Base-by-base conservation (phyloP, 2,113 vertebrate species). In the Saguinus imperator region DNA sequence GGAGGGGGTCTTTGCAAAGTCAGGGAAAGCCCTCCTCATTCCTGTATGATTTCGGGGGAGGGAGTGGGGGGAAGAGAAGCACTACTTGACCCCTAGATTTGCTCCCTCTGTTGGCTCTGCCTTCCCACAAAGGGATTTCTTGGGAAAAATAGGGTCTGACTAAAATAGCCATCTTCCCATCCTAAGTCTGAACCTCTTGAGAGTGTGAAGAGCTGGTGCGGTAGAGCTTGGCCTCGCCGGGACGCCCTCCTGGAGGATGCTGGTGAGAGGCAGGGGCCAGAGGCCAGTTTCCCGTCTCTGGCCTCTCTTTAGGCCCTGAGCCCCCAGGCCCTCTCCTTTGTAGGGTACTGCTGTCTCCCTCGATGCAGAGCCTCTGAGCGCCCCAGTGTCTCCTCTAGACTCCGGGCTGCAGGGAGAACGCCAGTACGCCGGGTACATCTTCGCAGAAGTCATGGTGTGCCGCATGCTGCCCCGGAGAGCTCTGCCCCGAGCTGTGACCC, bases 391-490 rank as follows among this genome's bases (percentile, higher is more conserved):
- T 98, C 94, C 98, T 97, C 27, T 5, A 72, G 58, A 14, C 17
- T 0, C 58, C 35, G 98, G 98, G 87, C 98, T 99, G 75, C 95
- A 98, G 43, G 98, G 97, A 89, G 99, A 99, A 84, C 94, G 92
- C 16, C 98, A 98, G 0, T 99, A 98, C 1, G 99, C 98, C 4
- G 98, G 98, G 97, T 99, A 99, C 80, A 97, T 99, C 98, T 99
- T 99, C 92, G 89, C 98, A 1, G 98, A 98, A 45, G 98, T 99
- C 98, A 98, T 99, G 99, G 99, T 97, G 6, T 88, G 87, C 32
- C 84, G 91, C n/a, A 75, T 94, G 0, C 95, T 99, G 58, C 97
- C 97, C 23, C 94, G 77, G 43, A 88, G 97, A 23, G 98, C 99
- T 64, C 95, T 99, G 85, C 99, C 98, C 0, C 91, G 87, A 5